Conservation (phyloP, 2,888 invertebrate genomes). For the Ferdinandea cuprea region DNA sequence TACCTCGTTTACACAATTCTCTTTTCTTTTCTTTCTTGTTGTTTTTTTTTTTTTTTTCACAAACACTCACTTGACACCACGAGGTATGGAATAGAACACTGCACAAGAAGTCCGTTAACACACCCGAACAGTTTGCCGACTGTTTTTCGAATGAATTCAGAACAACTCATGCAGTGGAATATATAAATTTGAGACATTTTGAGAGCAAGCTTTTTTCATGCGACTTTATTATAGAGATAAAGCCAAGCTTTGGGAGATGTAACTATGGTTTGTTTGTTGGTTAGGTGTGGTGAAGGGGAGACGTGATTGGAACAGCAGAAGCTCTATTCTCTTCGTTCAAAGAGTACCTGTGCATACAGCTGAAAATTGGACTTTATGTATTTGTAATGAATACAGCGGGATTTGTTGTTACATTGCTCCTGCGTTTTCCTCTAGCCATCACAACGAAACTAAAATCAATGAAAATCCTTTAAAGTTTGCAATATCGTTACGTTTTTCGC, state of each 20-base stretch:
- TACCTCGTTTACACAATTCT: not conserved
- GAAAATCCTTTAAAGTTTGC: constrained; percentile 60
- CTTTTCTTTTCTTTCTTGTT: not conserved
- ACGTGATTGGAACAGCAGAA: too few relatives aligned
- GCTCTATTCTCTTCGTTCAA: constrained; percentile 22
- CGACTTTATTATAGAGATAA: constrained; percentile 7
- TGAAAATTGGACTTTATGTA: constrained; percentile 23
- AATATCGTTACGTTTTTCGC: constrained; percentile 31
- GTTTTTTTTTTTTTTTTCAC: constrained; percentile 1
- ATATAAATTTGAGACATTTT: constrained; percentile 50
- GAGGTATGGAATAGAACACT: constrained; percentile 38
- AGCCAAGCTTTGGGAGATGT: not conserved
- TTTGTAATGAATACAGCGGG: not conserved
- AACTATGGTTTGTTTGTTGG: not conserved
- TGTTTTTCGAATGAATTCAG: constrained; percentile 75
- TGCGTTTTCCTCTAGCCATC: not conserved
- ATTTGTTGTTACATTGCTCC: constrained; percentile 1
- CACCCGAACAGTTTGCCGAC: constrained; percentile 74
- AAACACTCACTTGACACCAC: constrained; percentile 57
- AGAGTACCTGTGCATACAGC: constrained; percentile 37
- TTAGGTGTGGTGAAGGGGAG: too few relatives aligned
- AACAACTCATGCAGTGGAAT: constrained; percentile 38
- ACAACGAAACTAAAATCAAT: constrained; percentile 58
- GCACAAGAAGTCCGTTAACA: constrained; percentile 35
- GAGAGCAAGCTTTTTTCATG: constrained; percentile 34